Evolutionary conservation across 2,113 vertebrate genomes (phyloP).

Genomic region (Hyperopisus bebe): DNA sequence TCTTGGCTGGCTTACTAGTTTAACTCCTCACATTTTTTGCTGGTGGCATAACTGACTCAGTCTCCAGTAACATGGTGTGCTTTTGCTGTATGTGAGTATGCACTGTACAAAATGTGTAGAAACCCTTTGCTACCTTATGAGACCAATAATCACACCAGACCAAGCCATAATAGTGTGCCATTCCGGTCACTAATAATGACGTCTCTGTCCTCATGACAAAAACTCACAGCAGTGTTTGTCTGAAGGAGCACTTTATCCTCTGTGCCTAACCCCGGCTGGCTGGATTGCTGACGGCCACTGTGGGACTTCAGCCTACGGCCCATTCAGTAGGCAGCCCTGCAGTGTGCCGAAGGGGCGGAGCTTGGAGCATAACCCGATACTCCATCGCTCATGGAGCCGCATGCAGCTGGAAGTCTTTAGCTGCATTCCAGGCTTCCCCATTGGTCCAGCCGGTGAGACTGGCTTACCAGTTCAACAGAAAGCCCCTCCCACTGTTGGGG

Average conservation of each 20-base stretch:
- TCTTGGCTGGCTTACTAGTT: background rate
- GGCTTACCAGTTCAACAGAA: background rate
- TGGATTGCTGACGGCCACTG: background rate
- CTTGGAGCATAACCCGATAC: slow-evolving; percentile 22
- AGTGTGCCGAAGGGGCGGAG: background rate
- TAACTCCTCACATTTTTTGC: background rate
- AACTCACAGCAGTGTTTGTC: background rate
- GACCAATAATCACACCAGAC: background rate
- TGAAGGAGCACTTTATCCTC: background rate
- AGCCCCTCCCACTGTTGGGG: background rate
- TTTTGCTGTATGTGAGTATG: background rate
- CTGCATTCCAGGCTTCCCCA: background rate
- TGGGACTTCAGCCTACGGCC: background rate
- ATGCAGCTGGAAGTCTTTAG: background rate
- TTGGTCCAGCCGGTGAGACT: background rate
- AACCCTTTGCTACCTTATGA: background rate
- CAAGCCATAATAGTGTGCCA: background rate
- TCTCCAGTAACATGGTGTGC: background rate
- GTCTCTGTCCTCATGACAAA: background rate
- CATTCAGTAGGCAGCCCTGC: background rate
- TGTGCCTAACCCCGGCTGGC: background rate
- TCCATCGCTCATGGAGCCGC: background rate
- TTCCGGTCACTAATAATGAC: background rate
- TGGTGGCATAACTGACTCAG: background rate
- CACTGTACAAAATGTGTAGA: background rate